phyloP scores from a whole-genome alignment of 2,113 vertebrate genomes.

The Canis aureus region DNA sequence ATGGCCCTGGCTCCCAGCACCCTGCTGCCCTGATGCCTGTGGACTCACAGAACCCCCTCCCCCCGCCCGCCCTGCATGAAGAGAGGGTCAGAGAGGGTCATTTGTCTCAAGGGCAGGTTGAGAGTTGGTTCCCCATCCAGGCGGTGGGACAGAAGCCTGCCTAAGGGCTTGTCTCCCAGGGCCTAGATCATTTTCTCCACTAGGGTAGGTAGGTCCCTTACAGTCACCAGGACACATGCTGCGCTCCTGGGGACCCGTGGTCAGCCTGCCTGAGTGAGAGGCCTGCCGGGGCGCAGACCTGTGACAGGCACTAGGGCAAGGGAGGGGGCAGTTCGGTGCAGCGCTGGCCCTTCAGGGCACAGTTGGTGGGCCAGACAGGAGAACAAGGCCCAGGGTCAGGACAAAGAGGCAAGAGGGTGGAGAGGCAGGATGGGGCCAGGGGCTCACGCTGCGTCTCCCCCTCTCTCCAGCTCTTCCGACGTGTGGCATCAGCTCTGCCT shows the following conservation, averaged over 20 bases:
- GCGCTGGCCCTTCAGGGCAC: neutral
- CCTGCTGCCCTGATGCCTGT: neutral
- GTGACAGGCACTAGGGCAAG: rapidly evolving
- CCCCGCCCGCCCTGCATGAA: too few relatives aligned
- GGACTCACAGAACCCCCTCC: neutral
- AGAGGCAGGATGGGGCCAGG: rapidly evolving
- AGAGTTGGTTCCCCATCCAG: neutral
- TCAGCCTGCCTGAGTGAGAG: neutral
- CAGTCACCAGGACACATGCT: neutral
- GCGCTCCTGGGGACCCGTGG: neutral
- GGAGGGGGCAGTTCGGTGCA: neutral
- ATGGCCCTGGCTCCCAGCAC: neutral
- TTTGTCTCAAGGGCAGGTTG: neutral
- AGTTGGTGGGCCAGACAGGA: neutral
- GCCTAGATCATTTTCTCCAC: neutral
- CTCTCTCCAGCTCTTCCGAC: constrained; percentile 91
- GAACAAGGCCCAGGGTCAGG: neutral
- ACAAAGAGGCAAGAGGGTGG: neutral
- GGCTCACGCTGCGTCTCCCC: constrained; percentile 15
- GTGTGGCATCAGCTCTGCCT: constrained; percentile 94
- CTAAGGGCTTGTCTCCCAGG: neutral
- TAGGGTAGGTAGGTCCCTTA: neutral
- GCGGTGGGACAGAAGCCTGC: neutral
- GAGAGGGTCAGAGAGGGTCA: too few relatives aligned
- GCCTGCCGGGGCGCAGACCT: neutral